A percentile compares a stretch with the other conserved stretches of the same genome.
Conservation (phyloP, 2,888 invertebrate species). For the Cerastis leucographa region DNA sequence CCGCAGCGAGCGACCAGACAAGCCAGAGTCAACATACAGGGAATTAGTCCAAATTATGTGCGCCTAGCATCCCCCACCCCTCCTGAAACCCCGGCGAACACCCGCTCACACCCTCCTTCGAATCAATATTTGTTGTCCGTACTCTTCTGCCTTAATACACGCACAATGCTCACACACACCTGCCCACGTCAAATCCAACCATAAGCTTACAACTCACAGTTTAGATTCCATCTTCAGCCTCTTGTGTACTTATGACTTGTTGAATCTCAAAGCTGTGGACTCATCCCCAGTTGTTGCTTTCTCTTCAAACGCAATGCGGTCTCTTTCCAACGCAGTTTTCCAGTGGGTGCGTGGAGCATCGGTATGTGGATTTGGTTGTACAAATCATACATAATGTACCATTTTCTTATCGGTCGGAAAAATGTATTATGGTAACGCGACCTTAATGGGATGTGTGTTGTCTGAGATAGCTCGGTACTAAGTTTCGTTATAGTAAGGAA, state of each 20-base stretch:
- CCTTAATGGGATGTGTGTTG: constrained; percentile 38
- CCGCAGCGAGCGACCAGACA: constrained; percentile 84
- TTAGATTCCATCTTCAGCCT: constrained; percentile 31
- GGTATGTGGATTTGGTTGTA: constrained; percentile 69
- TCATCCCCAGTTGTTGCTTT: constrained; percentile 86
- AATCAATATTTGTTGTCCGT: constrained; percentile 91
- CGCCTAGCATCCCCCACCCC: constrained; percentile 75
- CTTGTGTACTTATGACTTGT: constrained; percentile 69
- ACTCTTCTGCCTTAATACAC: constrained; percentile 91
- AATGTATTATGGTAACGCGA: constrained; percentile 65
- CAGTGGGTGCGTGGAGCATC: constrained; percentile 77
- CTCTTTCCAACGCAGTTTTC: constrained; percentile 87
- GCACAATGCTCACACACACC: constrained; percentile 86
- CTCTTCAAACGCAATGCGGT: constrained; percentile 88
- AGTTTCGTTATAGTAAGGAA: background rate
- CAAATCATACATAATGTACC: constrained; percentile 68
- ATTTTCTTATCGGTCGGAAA: constrained; percentile 68
- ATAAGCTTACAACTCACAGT: constrained; percentile 17
- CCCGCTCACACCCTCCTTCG: constrained; percentile 81
- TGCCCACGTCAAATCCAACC: constrained; percentile 45
- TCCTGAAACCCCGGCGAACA: constrained; percentile 70
- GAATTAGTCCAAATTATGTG: constrained; percentile 91
- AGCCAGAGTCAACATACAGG: constrained; percentile 88
- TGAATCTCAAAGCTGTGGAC: constrained; percentile 69
- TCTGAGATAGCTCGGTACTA: constrained; percentile 33